These are phyloP conservation scores for Microctonus hyperodae DNA, from an alignment of 2,888 invertebrate genomes.

Conservation along the genomic window DNA sequence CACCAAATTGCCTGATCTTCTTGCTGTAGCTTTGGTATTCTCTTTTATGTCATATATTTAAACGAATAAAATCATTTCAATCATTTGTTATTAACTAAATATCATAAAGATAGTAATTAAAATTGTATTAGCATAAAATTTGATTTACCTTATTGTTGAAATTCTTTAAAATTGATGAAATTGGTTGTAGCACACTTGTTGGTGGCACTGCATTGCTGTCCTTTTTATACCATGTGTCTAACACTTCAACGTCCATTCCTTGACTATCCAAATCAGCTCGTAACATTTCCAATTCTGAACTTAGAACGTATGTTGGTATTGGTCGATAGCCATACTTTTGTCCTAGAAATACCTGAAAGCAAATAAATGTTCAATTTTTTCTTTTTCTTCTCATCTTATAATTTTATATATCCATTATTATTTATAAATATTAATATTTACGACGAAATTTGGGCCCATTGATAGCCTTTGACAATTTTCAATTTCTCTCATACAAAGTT, in stretches of 20 bases:
- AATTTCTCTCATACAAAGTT: slow-evolving; percentile 97
- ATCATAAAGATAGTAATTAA: slow-evolving; percentile 8
- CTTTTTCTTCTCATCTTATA: neutral
- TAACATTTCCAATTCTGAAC: slow-evolving; percentile 87
- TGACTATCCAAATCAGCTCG: slow-evolving; percentile 85
- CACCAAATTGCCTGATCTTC: slow-evolving; percentile 98
- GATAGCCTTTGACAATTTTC: slow-evolving; percentile 96
- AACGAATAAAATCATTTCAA: neutral
- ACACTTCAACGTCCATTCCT: slow-evolving; percentile 80
- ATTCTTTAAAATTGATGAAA: slow-evolving; percentile 95
- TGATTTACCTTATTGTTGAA: slow-evolving; percentile 91
- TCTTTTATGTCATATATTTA: slow-evolving; percentile 64
- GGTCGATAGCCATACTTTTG: slow-evolving; percentile 99
- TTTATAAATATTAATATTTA: slow-evolving; percentile 52
- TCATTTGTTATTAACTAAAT: neutral
- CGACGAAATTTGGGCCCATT: slow-evolving; percentile 98
- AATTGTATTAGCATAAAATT: neutral
- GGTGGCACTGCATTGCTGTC: slow-evolving; percentile 97
- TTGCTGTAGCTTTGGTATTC: slow-evolving; percentile 93
- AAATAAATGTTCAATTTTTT: slow-evolving; percentile 11
- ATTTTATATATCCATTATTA: neutral
- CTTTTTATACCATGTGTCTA: slow-evolving; percentile 96
- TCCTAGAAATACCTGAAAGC: slow-evolving; percentile 82
- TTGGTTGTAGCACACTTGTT: slow-evolving; percentile 93
- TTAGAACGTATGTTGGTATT: slow-evolving; percentile 93